Conservation (phyloP, 2,888 invertebrate species). For the Eupithecia vulgata region DNA sequence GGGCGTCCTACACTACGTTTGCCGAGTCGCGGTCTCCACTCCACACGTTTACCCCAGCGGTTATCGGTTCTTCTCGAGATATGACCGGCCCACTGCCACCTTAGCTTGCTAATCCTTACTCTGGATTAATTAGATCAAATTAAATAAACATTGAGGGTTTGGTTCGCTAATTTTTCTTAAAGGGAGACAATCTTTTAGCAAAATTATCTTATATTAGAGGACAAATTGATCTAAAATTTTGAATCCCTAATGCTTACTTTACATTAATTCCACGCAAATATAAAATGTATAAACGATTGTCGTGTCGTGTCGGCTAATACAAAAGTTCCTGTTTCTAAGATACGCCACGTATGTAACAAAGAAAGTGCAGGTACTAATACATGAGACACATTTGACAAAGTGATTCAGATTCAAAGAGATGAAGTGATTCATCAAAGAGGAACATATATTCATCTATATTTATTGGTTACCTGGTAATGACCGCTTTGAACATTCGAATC, state of each 20-base stretch:
- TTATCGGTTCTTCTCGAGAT: too few species aligned
- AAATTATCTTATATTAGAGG: too few species aligned
- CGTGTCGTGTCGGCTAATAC: not conserved
- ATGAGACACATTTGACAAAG: not conserved
- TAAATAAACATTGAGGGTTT: too few species aligned
- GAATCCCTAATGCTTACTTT: not conserved
- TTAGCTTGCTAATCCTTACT: too few species aligned
- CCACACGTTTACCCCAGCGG: too few species aligned
- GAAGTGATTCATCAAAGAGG: not conserved
- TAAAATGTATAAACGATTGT: not conserved
- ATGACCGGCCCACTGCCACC: too few species aligned
- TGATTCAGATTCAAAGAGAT: not conserved
- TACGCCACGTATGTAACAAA: not conserved
- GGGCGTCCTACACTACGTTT: too few species aligned
- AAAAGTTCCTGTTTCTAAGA: not conserved
- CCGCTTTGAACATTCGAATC: not conserved
- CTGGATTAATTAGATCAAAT: too few species aligned
- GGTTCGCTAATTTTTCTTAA: too few species aligned
- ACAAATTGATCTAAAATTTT: too few species aligned
- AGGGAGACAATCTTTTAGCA: too few species aligned
- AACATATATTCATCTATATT: not conserved
- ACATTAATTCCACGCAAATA: not conserved
- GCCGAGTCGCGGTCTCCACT: too few species aligned
- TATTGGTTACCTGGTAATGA: not conserved
- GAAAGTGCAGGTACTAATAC: not conserved